A percentile compares a stretch with the other conserved stretches of the same genome.
Conservation (phyloP, 2,888 invertebrate species). For the Liodrosophila aerea region DNA sequence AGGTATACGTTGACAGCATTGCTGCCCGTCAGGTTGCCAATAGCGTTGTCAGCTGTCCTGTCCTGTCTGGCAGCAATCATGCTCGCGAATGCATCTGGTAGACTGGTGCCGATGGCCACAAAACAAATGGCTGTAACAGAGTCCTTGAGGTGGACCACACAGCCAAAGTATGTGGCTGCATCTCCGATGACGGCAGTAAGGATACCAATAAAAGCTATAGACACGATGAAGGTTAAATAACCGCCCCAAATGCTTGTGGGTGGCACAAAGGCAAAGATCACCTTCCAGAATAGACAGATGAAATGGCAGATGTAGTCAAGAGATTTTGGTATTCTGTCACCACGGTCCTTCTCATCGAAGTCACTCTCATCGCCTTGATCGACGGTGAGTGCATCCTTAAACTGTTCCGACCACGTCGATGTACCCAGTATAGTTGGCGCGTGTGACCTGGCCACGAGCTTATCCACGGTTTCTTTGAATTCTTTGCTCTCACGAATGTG, state of each 20-base stretch:
- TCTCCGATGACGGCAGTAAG: constrained; percentile 99
- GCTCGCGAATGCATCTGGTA: constrained; percentile 99
- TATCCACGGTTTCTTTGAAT: constrained; percentile 99
- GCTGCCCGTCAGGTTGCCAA: constrained; percentile 99
- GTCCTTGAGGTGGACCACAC: constrained; percentile 97
- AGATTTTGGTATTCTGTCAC: constrained; percentile 90
- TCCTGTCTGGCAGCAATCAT: constrained; percentile 99
- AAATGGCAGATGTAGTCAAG: constrained; percentile 98
- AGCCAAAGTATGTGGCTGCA: constrained; percentile 98
- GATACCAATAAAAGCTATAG: constrained; percentile 95
- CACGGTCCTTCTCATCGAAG: constrained; percentile 79
- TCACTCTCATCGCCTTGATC: constrained; percentile 89
- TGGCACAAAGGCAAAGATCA: constrained; percentile 98
- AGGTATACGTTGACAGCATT: constrained; percentile 99
- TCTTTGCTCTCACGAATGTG: constrained; percentile 98
- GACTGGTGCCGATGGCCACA: constrained; percentile 98
- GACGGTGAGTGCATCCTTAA: constrained; percentile 97
- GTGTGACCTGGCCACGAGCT: constrained; percentile 97
- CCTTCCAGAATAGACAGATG: constrained; percentile 98
- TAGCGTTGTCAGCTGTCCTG: constrained; percentile 98
- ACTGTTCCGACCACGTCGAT: constrained; percentile 99
- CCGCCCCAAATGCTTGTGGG: constrained; percentile 98
- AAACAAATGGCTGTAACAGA: constrained; percentile 98
- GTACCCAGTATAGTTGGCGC: constrained; percentile 96
- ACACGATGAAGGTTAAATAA: constrained; percentile 96